Evolutionary conservation across 2,888 invertebrate species (phyloP).

Genomic region (Imbricaverruca yamaguchii): DNA sequence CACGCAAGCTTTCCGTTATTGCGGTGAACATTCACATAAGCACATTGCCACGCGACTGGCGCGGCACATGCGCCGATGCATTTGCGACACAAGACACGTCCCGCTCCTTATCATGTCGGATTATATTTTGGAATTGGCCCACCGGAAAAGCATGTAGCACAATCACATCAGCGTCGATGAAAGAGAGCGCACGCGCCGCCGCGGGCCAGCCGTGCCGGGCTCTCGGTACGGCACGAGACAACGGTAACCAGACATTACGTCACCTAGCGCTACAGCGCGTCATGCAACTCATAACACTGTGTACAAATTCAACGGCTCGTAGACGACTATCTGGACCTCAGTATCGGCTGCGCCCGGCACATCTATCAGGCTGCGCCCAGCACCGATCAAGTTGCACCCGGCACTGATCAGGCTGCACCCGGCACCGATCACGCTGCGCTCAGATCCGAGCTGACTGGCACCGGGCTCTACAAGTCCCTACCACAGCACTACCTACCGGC

Average conservation of each 20-base stretch:
- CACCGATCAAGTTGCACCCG: too few species aligned
- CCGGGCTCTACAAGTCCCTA: background rate
- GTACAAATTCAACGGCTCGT: background rate
- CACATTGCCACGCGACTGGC: too few species aligned
- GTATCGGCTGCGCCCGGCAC: background rate
- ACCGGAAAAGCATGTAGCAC: conserved; percentile 1
- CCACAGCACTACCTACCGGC: background rate
- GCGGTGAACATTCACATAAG: too few species aligned
- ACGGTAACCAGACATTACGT: background rate
- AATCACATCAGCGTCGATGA: background rate
- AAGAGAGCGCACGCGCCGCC: background rate
- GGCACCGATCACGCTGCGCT: too few species aligned
- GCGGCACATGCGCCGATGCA: too few species aligned
- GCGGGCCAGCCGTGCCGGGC: background rate
- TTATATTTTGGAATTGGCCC: conserved; percentile 14
- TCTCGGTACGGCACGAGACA: conserved; percentile 4
- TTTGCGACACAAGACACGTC: too few species aligned
- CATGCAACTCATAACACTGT: conserved; percentile 12
- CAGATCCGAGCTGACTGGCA: too few species aligned
- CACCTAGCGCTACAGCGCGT: background rate
- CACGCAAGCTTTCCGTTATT: too few species aligned
- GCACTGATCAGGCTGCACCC: too few species aligned
- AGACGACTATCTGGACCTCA: background rate
- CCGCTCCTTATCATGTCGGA: background rate
- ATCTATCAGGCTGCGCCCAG: too few species aligned